Base-by-base conservation (phyloP, 2,888 invertebrate genomes). In the Orgyia antiqua region DNA sequence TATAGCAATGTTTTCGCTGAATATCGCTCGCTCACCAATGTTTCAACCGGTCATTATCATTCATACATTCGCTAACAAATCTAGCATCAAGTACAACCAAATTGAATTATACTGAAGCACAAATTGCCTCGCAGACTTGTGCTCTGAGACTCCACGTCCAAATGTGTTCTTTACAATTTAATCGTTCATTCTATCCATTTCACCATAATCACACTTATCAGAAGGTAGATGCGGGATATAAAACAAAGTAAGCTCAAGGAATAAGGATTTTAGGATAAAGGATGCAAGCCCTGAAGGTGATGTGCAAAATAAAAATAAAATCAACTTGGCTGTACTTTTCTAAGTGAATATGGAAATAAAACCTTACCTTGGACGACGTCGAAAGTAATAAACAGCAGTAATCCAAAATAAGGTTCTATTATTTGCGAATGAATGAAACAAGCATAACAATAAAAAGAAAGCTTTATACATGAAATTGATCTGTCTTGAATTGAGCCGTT, bases 241-340 rank as follows among this genome's bases (percentile, higher is more conserved):
- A 65, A 72, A 67, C 45, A 62, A 51, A 35, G 46, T 51, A 67
- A 65, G 66, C 65, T 35, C 29, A 39, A 23, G 51, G 55, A 51
- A 39, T 38, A 43, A 53, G 45, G 56, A 53, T 20, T 32, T 49
- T 52, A 51, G 45, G 49, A 36, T 58, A 51, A 51, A 58, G 69
- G 68, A 72, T 51, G 68, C 71, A 76, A 80, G 77, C 75, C 77
- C 76, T 65, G 57, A 20, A 61, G 58, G 63, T 67, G 58, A 61
- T 60, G 53, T 74, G 68, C 72, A 69, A 76, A 70, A 64, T 57
- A 69, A 74, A 71, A 64, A 57, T 58, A 68, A 62, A 46, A 42
- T 71, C 77, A 78, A 83, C 68, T 77, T 82, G 83, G 80, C 76
- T 82, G 82, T 83, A 83, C 80, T 83, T 77, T 61, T 39, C 20